Evolutionary conservation across 2,888 invertebrate species (phyloP), one percentile per base, ranked within the genome.

Genomic region (Amorpha juglandis): DNA sequence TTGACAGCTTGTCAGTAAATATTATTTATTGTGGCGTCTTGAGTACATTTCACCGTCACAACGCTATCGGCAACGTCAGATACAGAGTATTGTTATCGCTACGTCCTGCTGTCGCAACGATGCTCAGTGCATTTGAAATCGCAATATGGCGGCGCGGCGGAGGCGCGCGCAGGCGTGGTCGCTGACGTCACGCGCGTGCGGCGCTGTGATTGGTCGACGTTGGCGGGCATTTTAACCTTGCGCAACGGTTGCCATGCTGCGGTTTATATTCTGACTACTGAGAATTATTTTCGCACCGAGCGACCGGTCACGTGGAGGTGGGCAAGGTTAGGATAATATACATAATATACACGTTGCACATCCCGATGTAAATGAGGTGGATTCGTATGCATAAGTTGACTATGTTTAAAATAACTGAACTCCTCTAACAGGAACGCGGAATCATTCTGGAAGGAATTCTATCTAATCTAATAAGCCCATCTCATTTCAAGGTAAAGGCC

Each of bases 91-190:
- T 80, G 74, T 79, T 82, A 82, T 81, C 80, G 72, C 69, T 79
- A 84, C 81, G 76, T n/a, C n/a, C n/a, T 80, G 72, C 70, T 79
- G 84, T 81, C 77, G 80, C 78, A 77, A 78, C 74, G 75, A 75
- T 68, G 74, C 74, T 55, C 71, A 69, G 74, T 80, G 77, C 77
- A 79, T 78, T 82, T 82, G 78, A 81, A 82, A 82, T 81, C 80
- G 80, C 86, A 88, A 84, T 75, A 89, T 87, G 89, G 88, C 88
- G 80, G 82, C 76, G 88, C 88, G 80, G 82, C 76, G 89, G 92
- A 88, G 92, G 92, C 92, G 91, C 91, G 92, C 91, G 93, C 92
- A 89, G 93, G 93, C 93, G 93, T 92, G 93, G 92, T 87, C 79
- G 89, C 81, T 90, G 85, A 92, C 93, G 93, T 93, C 93, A 92